Evolutionary conservation across 2,797 vertebrate species (phyloP).

Genomic region (Philypnodon macrostomus): DNA sequence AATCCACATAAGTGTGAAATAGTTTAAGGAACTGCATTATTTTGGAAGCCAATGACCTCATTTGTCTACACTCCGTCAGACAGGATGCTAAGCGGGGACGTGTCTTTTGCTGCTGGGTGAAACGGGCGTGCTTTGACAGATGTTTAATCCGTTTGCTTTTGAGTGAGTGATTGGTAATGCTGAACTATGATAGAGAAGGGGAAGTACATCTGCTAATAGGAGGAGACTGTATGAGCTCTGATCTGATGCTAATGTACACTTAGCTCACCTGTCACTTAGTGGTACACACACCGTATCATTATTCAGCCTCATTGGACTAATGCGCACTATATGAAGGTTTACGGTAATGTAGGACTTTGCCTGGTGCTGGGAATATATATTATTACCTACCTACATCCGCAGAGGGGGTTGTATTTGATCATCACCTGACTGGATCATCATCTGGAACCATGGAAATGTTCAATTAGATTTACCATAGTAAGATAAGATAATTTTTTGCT

Average conservation of each 20-base stretch:
- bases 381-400: too few species aligned
- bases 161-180: slow-evolving; percentile 61
- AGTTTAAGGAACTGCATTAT: slow-evolving; percentile 23
- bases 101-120: slow-evolving; percentile 58
- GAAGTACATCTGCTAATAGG: slow-evolving; percentile 42
- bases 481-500: too few species aligned
- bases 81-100: slow-evolving; percentile 45
- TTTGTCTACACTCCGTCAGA: slow-evolving; percentile 40
- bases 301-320: slow-evolving; percentile 8
- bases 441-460: too few species aligned
- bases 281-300: slow-evolving; percentile 13
- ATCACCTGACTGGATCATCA: too few species aligned
- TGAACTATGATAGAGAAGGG: slow-evolving; percentile 36
- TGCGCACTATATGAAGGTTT: slow-evolving; percentile 9
- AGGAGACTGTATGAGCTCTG: slow-evolving; percentile 20
- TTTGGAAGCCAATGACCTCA: slow-evolving; percentile 50
- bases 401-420: too few species aligned
- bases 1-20: too few species aligned
- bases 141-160: slow-evolving; percentile 73
- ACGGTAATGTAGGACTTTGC: not conserved
- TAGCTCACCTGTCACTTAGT: slow-evolving; percentile 33
- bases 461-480: too few species aligned
- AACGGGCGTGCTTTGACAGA: slow-evolving; percentile 60
- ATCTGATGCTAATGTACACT: slow-evolving; percentile 32
- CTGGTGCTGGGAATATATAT: not conserved